A percentile compares a stretch with the other conserved stretches of the same genome.
Conservation (phyloP, 1,140 invertebrate genomes). For the Pissodes strobi region DNA sequence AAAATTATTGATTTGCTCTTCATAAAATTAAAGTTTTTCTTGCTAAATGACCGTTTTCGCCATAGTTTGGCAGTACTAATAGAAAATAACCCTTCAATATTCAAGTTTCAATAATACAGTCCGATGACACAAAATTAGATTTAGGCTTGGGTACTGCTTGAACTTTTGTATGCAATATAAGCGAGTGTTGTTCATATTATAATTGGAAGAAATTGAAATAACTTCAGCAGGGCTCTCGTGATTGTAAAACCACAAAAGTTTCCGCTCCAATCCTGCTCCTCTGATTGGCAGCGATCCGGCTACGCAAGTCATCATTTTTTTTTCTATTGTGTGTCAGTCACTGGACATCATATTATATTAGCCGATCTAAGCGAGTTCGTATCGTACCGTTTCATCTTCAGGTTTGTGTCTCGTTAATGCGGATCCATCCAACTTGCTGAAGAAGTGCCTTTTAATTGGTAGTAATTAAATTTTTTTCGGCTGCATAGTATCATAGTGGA, state of each 20-base stretch:
- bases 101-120: too few species aligned
- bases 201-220: too few species aligned
- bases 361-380: slow-evolving; percentile 22
- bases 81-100: too few species aligned
- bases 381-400: slow-evolving; percentile 8
- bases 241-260: not conserved
- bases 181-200: too few species aligned
- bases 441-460: slow-evolving; percentile 21
- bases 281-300: slow-evolving; percentile 14
- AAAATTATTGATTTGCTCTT: too few species aligned
- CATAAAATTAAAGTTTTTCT: too few species aligned
- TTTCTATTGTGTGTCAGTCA: slow-evolving; percentile 42
- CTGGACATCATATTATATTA: slow-evolving; percentile 31
- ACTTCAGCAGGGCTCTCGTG: too few species aligned
- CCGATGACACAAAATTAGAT: too few species aligned
- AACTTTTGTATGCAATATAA: not conserved
- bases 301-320: slow-evolving; percentile 39
- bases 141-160: not conserved
- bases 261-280: not conserved
- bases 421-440: slow-evolving; percentile 1
- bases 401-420: slow-evolving; percentile 14
- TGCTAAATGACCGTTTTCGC: too few species aligned
- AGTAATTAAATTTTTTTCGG: slow-evolving; percentile 17
- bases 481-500: too few species aligned
- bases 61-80: too few species aligned